These are phyloP conservation scores for Drosophila quadrilineata DNA, from an alignment of 1,140 invertebrate genomes.

Conservation along the genomic window DNA sequence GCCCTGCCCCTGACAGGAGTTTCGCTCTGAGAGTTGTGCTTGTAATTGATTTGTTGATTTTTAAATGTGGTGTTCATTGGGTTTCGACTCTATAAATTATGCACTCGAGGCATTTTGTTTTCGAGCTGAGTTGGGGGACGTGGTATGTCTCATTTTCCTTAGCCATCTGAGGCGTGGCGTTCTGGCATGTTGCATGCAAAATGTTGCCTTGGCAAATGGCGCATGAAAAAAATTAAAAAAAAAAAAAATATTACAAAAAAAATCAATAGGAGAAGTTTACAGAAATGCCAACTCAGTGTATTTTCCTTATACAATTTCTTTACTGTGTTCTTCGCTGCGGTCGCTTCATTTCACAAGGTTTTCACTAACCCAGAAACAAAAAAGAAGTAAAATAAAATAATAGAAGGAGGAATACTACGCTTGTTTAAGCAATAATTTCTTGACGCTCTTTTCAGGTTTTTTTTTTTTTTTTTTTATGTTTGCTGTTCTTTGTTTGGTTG, in stretches of 20 bases:
- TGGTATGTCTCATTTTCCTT: not conserved
- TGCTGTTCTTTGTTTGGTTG: slow-evolving; percentile 38
- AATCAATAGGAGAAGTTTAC: slow-evolving; percentile 62
- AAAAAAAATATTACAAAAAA: no score
- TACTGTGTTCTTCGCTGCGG: slow-evolving; percentile 34
- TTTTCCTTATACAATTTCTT: slow-evolving; percentile 21
- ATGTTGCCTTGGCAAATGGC: slow-evolving; percentile 53
- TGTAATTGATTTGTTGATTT: slow-evolving; percentile 55
- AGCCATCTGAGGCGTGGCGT: slow-evolving; percentile 31
- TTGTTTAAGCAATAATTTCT: slow-evolving; percentile 78
- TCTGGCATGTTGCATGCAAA: slow-evolving; percentile 47
- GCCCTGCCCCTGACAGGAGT: not conserved
- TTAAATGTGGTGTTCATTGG: slow-evolving; percentile 33
- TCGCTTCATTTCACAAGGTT: slow-evolving; percentile 61
- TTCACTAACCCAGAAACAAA: slow-evolving; percentile 18
- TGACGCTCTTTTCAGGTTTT: slow-evolving; percentile 47
- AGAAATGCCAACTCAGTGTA: slow-evolving; percentile 58
- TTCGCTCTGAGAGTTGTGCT: not conserved
- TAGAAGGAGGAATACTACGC: slow-evolving; percentile 42
- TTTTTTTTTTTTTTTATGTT: slow-evolving; percentile 9
- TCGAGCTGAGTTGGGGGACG: no score
- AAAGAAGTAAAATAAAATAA: not conserved
- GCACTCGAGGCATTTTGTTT: no score
- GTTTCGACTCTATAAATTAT: slow-evolving; percentile 56
- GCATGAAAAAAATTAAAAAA: slow-evolving; percentile 68